Evolutionary conservation across 2,797 vertebrate species (phyloP), one percentile per base, ranked within the genome.

Genomic region (Anableps anableps): DNA sequence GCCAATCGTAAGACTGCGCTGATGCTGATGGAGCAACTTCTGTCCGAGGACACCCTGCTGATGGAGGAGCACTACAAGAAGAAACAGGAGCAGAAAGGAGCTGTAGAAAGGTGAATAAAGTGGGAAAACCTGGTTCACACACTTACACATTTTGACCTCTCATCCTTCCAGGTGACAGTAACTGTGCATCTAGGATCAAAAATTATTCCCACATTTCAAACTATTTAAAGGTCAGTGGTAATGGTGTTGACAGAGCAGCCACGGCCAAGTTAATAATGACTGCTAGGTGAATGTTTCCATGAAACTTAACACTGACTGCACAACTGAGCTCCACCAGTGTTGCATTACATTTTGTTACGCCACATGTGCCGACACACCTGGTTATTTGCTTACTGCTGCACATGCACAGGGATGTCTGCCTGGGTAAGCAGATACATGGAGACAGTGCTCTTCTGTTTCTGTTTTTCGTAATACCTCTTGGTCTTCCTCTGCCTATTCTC

Each of bases 11-110:
- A 97, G 92, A 97, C 96, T 0, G 96, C 96, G 0, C 87, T 97
- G 75, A 97, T 97, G 91, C 94, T 99, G 84, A 96, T 99, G 96
- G 97, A 99, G 89, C 97, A 96, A 83, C 94, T 99, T 79, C 95
- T 99, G 79, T 97, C 97, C 0, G 94, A 97, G 83, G 95, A 96
- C 80, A 79, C 95, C 10, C 94, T 96, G 81, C 91, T 97, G 80
- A 96, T 96, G 96, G 96, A 96, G 89, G 95, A 96, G 86, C 96
- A 96, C 88, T 96, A 96, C 81, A 96, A 94, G 88, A 96, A 95
- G 86, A 96, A 96, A 76, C 95, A 93, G 82, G 90, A 95, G 92
- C 92, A 90, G 82, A 89, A 76, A 82, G 89, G 87, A 84, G 75
- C 84, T 11, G 64, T 53, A 38, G 82, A 93, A 80, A 93, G 94